phyloP scores from a whole-genome alignment of 2,113 vertebrate species.

The Brienomyrus longianalis region DNA sequence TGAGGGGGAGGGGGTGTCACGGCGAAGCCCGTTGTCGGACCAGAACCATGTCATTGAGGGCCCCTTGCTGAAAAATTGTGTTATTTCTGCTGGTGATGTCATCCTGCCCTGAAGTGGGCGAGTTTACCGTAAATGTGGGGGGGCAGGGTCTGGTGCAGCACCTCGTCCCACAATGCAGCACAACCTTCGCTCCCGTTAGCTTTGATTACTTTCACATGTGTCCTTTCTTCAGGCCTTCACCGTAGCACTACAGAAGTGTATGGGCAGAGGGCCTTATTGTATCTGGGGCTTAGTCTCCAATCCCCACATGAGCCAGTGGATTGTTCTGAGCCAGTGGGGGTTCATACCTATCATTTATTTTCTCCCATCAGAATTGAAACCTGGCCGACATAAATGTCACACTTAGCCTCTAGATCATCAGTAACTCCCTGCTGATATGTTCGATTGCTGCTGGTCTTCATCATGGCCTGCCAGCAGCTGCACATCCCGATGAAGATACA shows the following conservation, averaged over 20 bases:
- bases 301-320: neutral
- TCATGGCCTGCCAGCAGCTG: neutral
- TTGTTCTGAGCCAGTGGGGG: neutral
- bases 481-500: neutral
- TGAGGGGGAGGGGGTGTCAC: neutral
- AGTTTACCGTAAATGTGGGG: neutral
- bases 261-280: neutral
- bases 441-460: neutral
- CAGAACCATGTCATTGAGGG: neutral
- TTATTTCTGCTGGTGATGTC: neutral
- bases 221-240: neutral
- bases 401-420: neutral
- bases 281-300: neutral
- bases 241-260: neutral
- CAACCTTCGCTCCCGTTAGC: neutral
- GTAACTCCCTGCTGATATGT: neutral
- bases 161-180: neutral
- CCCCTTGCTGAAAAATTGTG: neutral
- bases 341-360: neutral
- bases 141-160: neutral
- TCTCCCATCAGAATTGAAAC: neutral
- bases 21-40: neutral
- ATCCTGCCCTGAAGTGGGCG: neutral
- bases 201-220: neutral
- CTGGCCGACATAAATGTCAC: neutral